Base-by-base conservation (phyloP, 2,888 invertebrate genomes). In the Drosophila robusta region DNA sequence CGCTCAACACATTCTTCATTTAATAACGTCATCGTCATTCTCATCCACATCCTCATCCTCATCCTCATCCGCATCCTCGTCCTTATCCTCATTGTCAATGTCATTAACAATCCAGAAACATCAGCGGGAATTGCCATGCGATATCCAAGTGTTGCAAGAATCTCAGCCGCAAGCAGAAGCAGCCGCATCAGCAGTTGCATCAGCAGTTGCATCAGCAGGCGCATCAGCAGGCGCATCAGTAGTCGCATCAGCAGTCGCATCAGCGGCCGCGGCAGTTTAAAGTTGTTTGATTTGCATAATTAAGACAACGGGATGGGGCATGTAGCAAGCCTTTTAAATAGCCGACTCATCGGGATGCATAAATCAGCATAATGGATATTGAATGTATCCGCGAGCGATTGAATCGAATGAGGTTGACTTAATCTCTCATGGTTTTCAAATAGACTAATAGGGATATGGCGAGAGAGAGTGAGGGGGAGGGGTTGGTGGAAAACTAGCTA, bases 11-110 rank as follows among this genome's bases (percentile, higher is more conserved):
- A 88, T 76, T 68, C 67, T 65, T 76, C 68, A 76, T 76, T 86
- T 88, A 86, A 87, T 85, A 71, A 82, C 79, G 78, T 18, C 78
- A 66, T 67, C 63, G 67, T 76, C 84, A 56, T 46, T 16, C 41
- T 47, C 58, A 58, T 46, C 5, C 36, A 5, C 57, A 58, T 46
- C 5, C 36, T 36, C 7, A n/a, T 36, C 2, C 36, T 36, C 55
- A 58, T 46, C 5, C 36, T n/a, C 57, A 58, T 46, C 5, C 36
- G n/a, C n/a, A n/a, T 36, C 2, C 36, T 36, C 78, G 67, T 54
- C 58, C 65, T 75, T 75, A 60, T 45, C 29, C 45, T 34, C 63
- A 64, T 54, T 60, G 72, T 52, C 72, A 70, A 70, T 42, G 62
- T 52, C 70, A 70, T 69, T 49, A 60, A 64, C 42, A 49, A 70